Evolutionary conservation across 2,113 vertebrate genomes (phyloP), one percentile per base, ranked within the genome.

Genomic region (Pteropus alecto): DNA sequence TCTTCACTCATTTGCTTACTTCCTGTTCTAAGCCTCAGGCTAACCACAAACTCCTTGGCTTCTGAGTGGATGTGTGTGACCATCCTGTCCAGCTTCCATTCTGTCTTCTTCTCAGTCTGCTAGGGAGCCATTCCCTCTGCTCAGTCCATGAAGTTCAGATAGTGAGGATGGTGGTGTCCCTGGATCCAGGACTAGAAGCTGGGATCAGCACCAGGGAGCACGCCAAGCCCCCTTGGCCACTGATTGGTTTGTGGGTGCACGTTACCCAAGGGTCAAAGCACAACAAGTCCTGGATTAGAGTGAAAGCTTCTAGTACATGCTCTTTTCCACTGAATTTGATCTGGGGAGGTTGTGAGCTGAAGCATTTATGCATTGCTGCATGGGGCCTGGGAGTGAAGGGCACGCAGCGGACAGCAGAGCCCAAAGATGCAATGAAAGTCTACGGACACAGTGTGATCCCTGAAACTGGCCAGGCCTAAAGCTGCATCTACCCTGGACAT

Each of bases 301-400:
- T 22, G 41, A 11, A 63, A 28, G 18, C 15, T 21, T 73, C 60
- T 78, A 41, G 16, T 19, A 33, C 7, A 26, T 2, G 7, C 2
- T 41, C 9, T 51, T 58, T 22, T 26, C 14, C 13, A 2, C 26
- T 18, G 24, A 33, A 26, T 21, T 21, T 87, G 82, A n/a, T 9
- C 3, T 6, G 13, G 24, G n/a, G 12, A 63, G 33, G 24, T 12
- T 1, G 5, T 24, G 26, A 12, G 24, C 43, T 41, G 21, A 24
- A 15, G 18, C 5, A 2, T 21, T 16, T 43, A 12, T 0, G 1
- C 12, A 4, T 26, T 1, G 0, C 2, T 3, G 7, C 48, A 1
- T 41, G 19, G n/a, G 46, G 18, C 54, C 70, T 46, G 38, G 28
- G 38, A 35, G n/a, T 7, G 35, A 71, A 74, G n/a, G 24, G 5